Evolutionary conservation across 2,113 vertebrate genomes (phyloP), one percentile per base, ranked within the genome.

Genomic region (Peromyscus californicus): DNA sequence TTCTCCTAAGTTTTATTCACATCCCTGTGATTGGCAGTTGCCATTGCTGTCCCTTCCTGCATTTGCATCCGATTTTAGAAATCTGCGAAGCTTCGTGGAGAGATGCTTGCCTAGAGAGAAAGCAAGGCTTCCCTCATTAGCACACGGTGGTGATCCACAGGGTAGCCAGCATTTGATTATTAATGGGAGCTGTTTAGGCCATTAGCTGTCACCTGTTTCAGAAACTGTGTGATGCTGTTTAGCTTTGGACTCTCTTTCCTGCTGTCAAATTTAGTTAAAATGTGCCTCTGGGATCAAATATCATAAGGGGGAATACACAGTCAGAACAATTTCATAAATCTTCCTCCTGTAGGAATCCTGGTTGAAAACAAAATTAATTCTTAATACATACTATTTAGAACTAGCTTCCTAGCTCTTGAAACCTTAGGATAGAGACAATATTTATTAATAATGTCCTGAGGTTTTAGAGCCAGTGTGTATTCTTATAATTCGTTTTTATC

Each of bases 221-320:
- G 94, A 97, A 95, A 95, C 72, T 93, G 85, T 26, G 4, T 79
- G 82, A 36, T 93, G 61, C 79, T 93, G 45, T 96, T 97, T 93
- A 92, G 96, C 97, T 97, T 45, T 95, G 93, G 74, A 97, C 63
- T 94, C 97, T 80, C 90, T 87, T 96, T 85, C 91, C 94, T 93
- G 95, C 97, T 97, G 96, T 96, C 96, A 97, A 91, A 97, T 93
- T 97, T 97, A 98, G 95, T 98, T 97, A 98, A 98, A 97, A 95
- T 78, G 12, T 97, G 91, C 95, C 95, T 94, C 48, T 92, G 96
- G 96, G 96, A 96, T 95, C 82, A 92, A 94, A 91, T 97, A 89
- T 97, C 26, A 5, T 89, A 91, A 96, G 89, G 89, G 94, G 39
- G 88, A 97, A 95, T 24, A 54, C 76, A 91, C 92, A 93, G 91